These are phyloP conservation scores for Motacilla alba DNA, from an alignment of 2,113 vertebrate genomes.

Conservation along the genomic window DNA sequence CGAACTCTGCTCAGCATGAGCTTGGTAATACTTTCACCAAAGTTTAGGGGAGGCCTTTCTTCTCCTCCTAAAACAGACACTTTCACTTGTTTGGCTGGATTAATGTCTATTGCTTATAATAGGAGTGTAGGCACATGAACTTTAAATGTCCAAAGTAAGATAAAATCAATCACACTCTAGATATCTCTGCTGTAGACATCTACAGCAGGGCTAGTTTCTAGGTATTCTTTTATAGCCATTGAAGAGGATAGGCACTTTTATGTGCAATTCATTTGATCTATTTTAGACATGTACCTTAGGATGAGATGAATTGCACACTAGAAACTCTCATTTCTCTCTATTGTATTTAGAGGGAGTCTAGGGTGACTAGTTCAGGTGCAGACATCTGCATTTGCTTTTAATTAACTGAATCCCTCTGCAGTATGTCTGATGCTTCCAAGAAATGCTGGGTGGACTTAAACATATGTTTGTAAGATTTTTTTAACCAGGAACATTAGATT, in stretches of 20 bases:
- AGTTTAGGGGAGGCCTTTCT: background rate
- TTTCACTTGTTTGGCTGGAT: background rate
- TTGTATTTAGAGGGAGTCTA: slow-evolving; percentile 48
- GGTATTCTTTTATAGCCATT: slow-evolving; percentile 19
- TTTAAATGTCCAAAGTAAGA: slow-evolving; percentile 1
- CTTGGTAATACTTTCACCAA: background rate
- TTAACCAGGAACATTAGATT: background rate
- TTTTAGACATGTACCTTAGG: slow-evolving; percentile 56
- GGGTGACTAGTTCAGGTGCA: slow-evolving; percentile 49
- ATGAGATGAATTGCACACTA: slow-evolving; percentile 49
- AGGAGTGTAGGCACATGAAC: background rate
- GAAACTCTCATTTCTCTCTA: slow-evolving; percentile 45
- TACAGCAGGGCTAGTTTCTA: slow-evolving; percentile 21
- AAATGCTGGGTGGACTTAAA: slow-evolving; percentile 11
- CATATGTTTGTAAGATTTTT: background rate
- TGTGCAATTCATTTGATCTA: slow-evolving; percentile 63
- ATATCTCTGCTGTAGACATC: slow-evolving; percentile 26
- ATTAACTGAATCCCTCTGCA: slow-evolving; percentile 16
- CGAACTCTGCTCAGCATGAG: background rate
- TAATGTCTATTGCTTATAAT: background rate
- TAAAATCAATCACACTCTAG: slow-evolving; percentile 30
- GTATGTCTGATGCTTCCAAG: background rate
- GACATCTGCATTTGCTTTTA: slow-evolving; percentile 50
- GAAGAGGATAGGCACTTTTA: slow-evolving; percentile 51
- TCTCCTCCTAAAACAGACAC: background rate